Evolutionary conservation across 1,140 invertebrate genomes (phyloP), one percentile per base, ranked within the genome.

Genomic region (Habropoda laboriosa): DNA sequence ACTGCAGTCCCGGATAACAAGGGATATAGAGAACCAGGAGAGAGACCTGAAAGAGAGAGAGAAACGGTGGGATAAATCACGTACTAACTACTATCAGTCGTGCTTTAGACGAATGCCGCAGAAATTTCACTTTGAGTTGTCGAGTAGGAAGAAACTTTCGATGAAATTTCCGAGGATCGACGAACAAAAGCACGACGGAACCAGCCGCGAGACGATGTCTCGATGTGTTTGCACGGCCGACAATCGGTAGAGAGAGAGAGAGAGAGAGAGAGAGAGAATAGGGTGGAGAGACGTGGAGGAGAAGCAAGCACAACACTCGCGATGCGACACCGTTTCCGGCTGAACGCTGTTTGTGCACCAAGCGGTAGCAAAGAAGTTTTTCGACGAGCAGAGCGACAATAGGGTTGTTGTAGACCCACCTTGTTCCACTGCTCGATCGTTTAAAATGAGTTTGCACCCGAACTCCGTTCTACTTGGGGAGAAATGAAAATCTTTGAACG

Each of bases 31-130:
- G 66, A 42, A 58, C 49, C 7, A 55, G 40, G 18, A 38, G 21
- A 38, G 18, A 47, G 45, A 18, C 27, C 18, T n/a, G 21, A 16
- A 30, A 35, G 64, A 42, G 21, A 58, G 35, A 35, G 13, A 64
- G 40, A 27, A 10, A 24, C 38, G 32, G 21, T 16, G 21, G 35
- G 71, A 63, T 70, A 70, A 77, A 71, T 77, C 75, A 77, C 75
- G n/a, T 60, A 71, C 75, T 38, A 68, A 77, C 66, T 71, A 27
- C 75, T 60, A 77, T 77, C 75, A 60, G 42, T 71, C 66, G 38
- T 58, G 64, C 66, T 57, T 24, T 47, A 53, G 75, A 40, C 66
- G 66, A 60, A 70, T 30, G 66, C 55, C 66, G 5, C 55, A 27
- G 66, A 60, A 71, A 77, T 77, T 60, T 77, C 66, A 2, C 32